Base-by-base conservation (phyloP, 1,140 invertebrate species). In the Zaprionus ornatus region DNA sequence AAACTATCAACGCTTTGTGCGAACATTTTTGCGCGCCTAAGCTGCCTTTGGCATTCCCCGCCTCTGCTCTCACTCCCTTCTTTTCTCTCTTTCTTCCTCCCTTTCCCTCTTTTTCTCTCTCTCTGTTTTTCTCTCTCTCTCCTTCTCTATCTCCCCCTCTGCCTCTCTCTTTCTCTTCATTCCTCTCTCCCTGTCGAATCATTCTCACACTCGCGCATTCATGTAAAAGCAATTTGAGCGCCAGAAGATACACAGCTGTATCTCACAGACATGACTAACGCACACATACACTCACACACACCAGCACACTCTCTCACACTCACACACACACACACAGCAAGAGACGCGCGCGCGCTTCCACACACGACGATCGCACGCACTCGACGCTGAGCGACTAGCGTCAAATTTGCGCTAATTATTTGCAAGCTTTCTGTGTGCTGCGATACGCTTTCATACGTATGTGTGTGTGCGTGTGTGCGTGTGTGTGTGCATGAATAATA, bases 321-420 rank as follows among this genome's bases (percentile, higher is more conserved):
- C 59, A 71, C 60, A 69, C 63, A 64, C 45, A 42, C 40, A 42
- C 1, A 17, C 6, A 3, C n/a, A 45, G 7, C 40, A 17, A 45
- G 40, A n/a, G 40, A 7, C 2, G 40, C 40, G 40, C 40, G n/a
- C 40, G 37, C 37, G 37, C 37, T 40, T 32, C 35, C 2, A 45
- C 48, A 42, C 42, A 37, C 35, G 62, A 56, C 80, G 83, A 88
- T 88, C 83, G 77, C 70, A 87, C 84, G 84, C 84, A 84, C 50
- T 73, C 69, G 65, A 70, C 35, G 65, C 72, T 85, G 79, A 61
- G 69, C 57, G 68, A 69, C 77, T 81, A 77, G 84, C 84, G 85
- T 81, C 87, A 78, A 84, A 84, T 88, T 80, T 79, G 85, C 84
- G 85, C 84, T 90, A 88, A 88, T 88, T 90, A 88, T 88, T 88